Evolutionary conservation across 2,888 invertebrate genomes (phyloP), one percentile per base, ranked within the genome.

Genomic region (Chloroclysta siterata): DNA sequence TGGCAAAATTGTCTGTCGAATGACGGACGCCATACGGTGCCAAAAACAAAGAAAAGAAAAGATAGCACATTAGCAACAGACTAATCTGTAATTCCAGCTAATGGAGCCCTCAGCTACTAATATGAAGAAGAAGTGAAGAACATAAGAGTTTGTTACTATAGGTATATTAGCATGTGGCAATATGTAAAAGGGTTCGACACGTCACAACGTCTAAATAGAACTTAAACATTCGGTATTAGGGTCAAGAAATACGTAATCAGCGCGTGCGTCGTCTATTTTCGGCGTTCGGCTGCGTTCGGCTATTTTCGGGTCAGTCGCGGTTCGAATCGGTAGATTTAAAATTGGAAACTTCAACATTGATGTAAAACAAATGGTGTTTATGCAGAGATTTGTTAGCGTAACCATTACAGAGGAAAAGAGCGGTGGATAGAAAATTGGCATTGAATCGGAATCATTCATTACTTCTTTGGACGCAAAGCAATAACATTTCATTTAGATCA

Each of bases 211-310:
- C 80, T 82, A 84, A 66, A 77, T 84, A 84, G 82, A 80, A 79
- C 74, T 79, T 80, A 84, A 81, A 84, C 83, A 83, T 85, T 88
- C 81, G 85, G 89, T 82, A 91, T 89, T 90, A 90, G 90, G 91
- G 90, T 91, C 91, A 91, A 85, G 84, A 86, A 85, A 88, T 91
- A 81, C 90, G 90, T 89, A 79, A 82, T 82, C 74, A 69, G 70
- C 75, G 80, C 79, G 82, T 76, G 67, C 81, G 87, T 83, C 84
- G 82, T 72, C 73, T 90, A 90, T 90, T 89, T 87, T 83, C 81
- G 85, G 76, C 71, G 6, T 72, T 88, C 87, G 87, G 78, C 70
- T 76, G 77, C 76, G 81, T 78, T 87, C 85, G 83, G 69, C 72
- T 86, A 86, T 85, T 84, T 82, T 78, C 81, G 83, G 79, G 66